A percentile compares a stretch with the other conserved stretches of the same genome.
Evolutionary conservation across 2,888 invertebrate genomes (phyloP).

Genomic region (Magallana nippona): DNA sequence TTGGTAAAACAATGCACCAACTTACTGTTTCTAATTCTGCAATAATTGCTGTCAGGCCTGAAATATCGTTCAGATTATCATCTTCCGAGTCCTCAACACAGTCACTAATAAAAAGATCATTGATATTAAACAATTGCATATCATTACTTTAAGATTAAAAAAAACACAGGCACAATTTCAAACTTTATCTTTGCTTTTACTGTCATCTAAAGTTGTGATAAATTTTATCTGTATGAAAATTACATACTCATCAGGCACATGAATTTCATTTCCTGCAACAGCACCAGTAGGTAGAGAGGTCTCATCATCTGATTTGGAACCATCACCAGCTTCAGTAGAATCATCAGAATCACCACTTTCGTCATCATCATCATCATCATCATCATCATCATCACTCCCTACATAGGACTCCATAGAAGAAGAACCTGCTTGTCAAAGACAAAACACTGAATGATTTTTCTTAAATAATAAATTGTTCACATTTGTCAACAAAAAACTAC

Average conservation of each 20-base stretch:
- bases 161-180: background rate
- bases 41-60: no score
- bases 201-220: constrained; percentile 2
- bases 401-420: background rate
- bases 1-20: no score
- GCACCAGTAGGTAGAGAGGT: constrained; percentile 19
- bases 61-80: no score
- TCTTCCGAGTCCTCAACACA: no score
- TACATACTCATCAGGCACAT: background rate
- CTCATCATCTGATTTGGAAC: constrained; percentile 15
- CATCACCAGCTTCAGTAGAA: background rate
- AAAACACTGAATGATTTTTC: constrained; percentile 7
- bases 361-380: no score
- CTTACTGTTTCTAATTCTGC: no score
- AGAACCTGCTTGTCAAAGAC: background rate
- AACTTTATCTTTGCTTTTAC: constrained; percentile 5
- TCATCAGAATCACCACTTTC: background rate
- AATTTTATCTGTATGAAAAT: constrained; percentile 9
- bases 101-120: no score
- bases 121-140: constrained; percentile 13
- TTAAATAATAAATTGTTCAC: background rate
- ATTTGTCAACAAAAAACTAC: background rate
- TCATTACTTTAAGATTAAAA: background rate
- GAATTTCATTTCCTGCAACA: constrained; percentile 19
- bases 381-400: background rate